Evolutionary conservation across 2,888 invertebrate species (phyloP), one percentile per base, ranked within the genome.

Genomic region (Aphidius colemani): DNA sequence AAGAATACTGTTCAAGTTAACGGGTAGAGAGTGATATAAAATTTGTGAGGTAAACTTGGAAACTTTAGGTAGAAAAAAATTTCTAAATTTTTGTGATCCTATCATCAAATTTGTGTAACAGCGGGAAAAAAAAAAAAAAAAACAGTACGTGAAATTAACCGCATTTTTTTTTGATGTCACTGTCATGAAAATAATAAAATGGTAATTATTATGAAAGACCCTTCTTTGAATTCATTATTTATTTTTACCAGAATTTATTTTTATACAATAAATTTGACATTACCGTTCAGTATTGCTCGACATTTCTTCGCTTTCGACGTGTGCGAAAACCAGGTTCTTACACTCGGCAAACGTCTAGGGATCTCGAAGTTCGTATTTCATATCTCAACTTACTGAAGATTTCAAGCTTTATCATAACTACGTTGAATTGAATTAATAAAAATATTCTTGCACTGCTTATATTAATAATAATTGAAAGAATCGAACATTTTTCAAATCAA

Each of bases 1-100:
- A 73, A 74, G 75, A 65, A 74, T 68, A 77, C 78, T 79, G 73
- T 75, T 5, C 30, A 77, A 83, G 81, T 79, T 79, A 83, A 84
- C 84, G 85, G 85, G 86, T 85, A 86, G 86, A 86, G 86, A 86
- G 85, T 81, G 74, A 66, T 4, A 30, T 30, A 3, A 5, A 30
- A 30, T 18, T 18, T 18, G 0, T 30, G 30, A 30, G 5, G 2
- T 30, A 30, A 30, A 30, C 5, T 30, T 3, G 30, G 5, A 30
- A 5, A 30, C 3, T 30, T 30, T 30, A 30, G 30, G 5, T 30
- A 30, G 5, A 30, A 30, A 30, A 5, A 30, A 39, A 40, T 30
- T 10, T 50, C 13, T 9, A 4, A 7, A 30, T 10, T 30, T 30
- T 18, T 18, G 13, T 18, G 1, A 18, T 18, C 2, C 13, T 18